These are phyloP conservation scores for Pseudorasbora parva DNA, from an alignment of 2,113 vertebrate species.

Conservation along the genomic window DNA sequence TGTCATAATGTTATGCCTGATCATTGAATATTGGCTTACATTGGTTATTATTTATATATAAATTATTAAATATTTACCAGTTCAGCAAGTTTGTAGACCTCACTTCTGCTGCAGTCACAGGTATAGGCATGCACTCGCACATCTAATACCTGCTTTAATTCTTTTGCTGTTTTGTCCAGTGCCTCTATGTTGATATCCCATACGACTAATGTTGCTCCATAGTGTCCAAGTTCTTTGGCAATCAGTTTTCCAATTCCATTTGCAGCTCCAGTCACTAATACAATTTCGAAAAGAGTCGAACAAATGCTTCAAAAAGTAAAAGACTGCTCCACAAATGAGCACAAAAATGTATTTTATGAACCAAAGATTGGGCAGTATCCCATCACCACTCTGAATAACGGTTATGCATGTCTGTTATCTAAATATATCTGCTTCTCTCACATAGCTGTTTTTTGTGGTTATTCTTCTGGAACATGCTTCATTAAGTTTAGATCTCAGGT, in stretches of 20 bases:
- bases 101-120: slow-evolving; percentile 54
- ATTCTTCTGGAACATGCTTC: neutral
- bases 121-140: slow-evolving; percentile 51
- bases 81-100: slow-evolving; percentile 56
- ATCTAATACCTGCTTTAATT: slow-evolving; percentile 34
- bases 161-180: slow-evolving; percentile 46
- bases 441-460: neutral
- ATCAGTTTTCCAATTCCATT: slow-evolving; percentile 52
- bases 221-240: slow-evolving; percentile 46
- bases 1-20: no score
- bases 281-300: slow-evolving; percentile 57
- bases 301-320: slow-evolving; percentile 56
- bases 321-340: slow-evolving; percentile 40
- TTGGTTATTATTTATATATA: no score
- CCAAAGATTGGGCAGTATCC: slow-evolving; percentile 21
- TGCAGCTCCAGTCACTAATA: slow-evolving; percentile 55
- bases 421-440: neutral
- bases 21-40: no score
- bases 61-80: slow-evolving; percentile 14
- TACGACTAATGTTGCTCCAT: slow-evolving; percentile 51
- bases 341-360: slow-evolving; percentile 45
- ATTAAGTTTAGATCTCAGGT: neutral
- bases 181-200: slow-evolving; percentile 57
- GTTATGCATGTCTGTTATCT: slow-evolving; percentile 43
- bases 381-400: slow-evolving; percentile 43